Percentiles rank a stretch among this genome's conserved stretches.
These are phyloP conservation scores for Rhagoletis pomonella DNA, from an alignment of 1,140 invertebrate species.

Conservation along the genomic window DNA sequence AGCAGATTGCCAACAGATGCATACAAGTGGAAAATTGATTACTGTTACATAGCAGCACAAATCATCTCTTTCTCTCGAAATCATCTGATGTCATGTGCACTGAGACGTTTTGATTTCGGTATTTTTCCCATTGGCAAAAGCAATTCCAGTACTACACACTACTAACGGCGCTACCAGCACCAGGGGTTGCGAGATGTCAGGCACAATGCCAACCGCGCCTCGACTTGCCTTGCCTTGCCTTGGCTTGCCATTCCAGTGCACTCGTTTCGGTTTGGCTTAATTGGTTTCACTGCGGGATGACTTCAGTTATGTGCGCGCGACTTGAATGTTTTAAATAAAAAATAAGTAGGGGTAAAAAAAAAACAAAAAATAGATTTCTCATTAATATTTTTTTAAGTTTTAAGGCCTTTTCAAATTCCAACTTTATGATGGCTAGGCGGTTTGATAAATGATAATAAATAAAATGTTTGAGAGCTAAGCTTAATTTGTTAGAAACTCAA, in stretches of 20 bases:
- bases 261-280: conserved; percentile 9
- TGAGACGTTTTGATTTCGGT: conserved; percentile 46
- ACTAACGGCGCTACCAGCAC: neutral
- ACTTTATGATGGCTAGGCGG: neutral
- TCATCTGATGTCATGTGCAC: conserved; percentile 50
- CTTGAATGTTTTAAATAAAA: neutral
- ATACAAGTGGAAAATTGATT: conserved; percentile 52
- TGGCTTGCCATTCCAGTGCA: neutral
- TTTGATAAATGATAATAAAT: neutral
- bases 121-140: neutral
- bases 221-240: neutral
- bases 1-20: conserved; percentile 48
- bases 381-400: neutral
- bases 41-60: conserved; percentile 44
- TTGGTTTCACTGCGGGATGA: neutral
- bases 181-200: conserved; percentile 3
- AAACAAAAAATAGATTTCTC: neutral
- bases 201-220: conserved; percentile 14
- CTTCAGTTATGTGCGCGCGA: conserved; percentile 18
- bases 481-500: neutral
- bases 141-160: neutral
- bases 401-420: neutral
- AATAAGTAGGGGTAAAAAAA: neutral
- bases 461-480: neutral
- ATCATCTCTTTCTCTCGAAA: conserved; percentile 49